Conservation (phyloP, 2,113 vertebrate species). For the Gymnocephalus cernua region DNA sequence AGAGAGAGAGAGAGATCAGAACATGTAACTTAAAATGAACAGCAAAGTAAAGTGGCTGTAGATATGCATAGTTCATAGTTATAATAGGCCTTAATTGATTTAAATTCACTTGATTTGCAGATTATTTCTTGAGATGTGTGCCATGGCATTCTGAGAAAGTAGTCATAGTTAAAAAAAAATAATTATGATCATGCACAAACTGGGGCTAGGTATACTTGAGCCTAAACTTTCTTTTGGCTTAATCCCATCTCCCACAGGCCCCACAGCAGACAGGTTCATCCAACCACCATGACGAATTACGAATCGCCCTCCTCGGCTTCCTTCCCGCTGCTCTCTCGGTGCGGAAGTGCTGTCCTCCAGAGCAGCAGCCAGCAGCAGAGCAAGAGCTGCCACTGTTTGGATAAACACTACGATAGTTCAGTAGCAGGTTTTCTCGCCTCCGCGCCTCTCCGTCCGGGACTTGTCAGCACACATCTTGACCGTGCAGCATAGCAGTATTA, state of each 20-base stretch:
- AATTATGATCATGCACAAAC: background rate
- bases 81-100: too few relatives aligned
- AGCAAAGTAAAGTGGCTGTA: background rate
- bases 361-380: constrained; percentile 56
- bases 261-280: background rate
- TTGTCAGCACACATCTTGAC: constrained; percentile 41
- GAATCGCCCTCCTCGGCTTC: constrained; percentile 76
- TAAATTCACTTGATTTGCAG: too few relatives aligned
- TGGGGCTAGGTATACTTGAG: background rate
- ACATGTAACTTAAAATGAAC: background rate
- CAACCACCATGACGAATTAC: constrained; percentile 5
- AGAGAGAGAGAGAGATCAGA: too few relatives aligned
- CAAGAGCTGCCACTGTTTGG: constrained; percentile 67
- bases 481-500: constrained; percentile 66
- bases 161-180: too few relatives aligned
- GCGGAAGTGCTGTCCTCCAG: constrained; percentile 81
- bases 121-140: too few relatives aligned
- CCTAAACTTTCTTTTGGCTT: background rate
- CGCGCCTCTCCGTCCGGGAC: constrained; percentile 27
- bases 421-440: constrained; percentile 2
- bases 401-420: constrained; percentile 47
- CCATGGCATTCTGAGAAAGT: too few relatives aligned
- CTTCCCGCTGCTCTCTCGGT: constrained; percentile 58
- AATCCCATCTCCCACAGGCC: background rate
- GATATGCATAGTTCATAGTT: background rate